These are phyloP conservation scores for Aeoliscus strigatus DNA, from an alignment of 2,797 vertebrate species.

Conservation along the genomic window DNA sequence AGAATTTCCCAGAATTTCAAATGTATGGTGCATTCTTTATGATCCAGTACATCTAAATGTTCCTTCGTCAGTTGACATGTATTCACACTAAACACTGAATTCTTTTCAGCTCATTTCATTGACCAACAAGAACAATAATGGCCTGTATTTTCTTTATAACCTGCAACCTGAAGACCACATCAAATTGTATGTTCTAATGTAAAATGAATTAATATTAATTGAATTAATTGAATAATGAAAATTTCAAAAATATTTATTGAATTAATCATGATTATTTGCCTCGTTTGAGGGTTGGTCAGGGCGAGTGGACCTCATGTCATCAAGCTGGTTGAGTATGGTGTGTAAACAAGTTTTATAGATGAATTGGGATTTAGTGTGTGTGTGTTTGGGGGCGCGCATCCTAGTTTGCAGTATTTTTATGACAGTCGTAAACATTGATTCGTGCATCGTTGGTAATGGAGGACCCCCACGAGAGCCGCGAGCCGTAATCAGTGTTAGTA, in stretches of 20 bases:
- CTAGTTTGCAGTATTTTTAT: conserved; percentile 65
- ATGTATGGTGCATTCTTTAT: no score
- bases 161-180: not conserved
- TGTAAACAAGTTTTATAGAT: conserved; percentile 48
- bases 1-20: no score
- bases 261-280: no score
- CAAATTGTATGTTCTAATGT: not conserved
- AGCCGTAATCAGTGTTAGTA: conserved; percentile 66
- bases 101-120: no score
- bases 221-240: not conserved
- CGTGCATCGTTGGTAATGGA: conserved; percentile 63
- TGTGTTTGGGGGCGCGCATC: conserved; percentile 43
- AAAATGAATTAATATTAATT: no score
- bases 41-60: no score
- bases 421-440: conserved; percentile 75
- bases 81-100: no score
- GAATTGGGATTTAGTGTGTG: conserved; percentile 33
- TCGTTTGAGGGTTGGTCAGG: conserved; percentile 5
- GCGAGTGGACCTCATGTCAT: conserved; percentile 26
- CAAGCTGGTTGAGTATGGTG: conserved; percentile 3
- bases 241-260: no score
- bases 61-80: no score
- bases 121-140: no score
- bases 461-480: conserved; percentile 63
- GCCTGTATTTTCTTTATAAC: no score